Base-by-base conservation (phyloP, 2,113 vertebrate species). In the Cephalopholis sonnerati region DNA sequence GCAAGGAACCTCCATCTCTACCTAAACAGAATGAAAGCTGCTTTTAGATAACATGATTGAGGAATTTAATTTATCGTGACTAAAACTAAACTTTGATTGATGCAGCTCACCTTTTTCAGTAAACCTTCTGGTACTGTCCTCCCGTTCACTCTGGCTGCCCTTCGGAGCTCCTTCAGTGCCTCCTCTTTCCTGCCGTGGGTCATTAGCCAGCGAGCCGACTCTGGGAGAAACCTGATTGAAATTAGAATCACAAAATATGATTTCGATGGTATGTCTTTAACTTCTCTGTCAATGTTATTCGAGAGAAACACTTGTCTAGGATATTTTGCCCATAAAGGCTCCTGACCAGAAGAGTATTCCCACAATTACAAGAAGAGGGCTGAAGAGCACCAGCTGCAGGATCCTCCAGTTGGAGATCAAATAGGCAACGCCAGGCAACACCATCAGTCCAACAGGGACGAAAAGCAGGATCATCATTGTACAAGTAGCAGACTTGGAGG, bases 161-260 rank as follows among this genome's bases (percentile, higher is more conserved):
- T 97, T 72, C 87, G 87, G 13, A 98, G 82, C 25, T 95, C 5
- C 20, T 89, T 94, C 79, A 93, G 95, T 9, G 97, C 97, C 54
- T 95, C 94, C 25, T 96, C 90, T 3, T 91, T 82, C 67, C 81
- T 96, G 25, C 96, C 96, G 72, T 92, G 93, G 3, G 92, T 95
- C 55, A 96, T 79, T n/a, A 98, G 96, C 97, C 97, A 99, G 29
- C 96, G 92, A 22, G 96, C 94, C 0, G 97, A 98, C 68, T 98
- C 97, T 1, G 97, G 97, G 3, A 99, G 89, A 67, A 94, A 61
- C 95, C 97, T 98, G 46, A 29, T 57, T n/a, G 7, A 61, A 63
- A 68, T 44, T 8, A 29, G 24, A 32, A 53, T 71, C 25, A 73
- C 12, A 53, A 78, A 68, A 61, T 9, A 10, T 8, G 3, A 18